A percentile compares a stretch with the other conserved stretches of the same genome.
Conservation (phyloP, 2,797 vertebrate species). For the Pipistrellus kuhlii region DNA sequence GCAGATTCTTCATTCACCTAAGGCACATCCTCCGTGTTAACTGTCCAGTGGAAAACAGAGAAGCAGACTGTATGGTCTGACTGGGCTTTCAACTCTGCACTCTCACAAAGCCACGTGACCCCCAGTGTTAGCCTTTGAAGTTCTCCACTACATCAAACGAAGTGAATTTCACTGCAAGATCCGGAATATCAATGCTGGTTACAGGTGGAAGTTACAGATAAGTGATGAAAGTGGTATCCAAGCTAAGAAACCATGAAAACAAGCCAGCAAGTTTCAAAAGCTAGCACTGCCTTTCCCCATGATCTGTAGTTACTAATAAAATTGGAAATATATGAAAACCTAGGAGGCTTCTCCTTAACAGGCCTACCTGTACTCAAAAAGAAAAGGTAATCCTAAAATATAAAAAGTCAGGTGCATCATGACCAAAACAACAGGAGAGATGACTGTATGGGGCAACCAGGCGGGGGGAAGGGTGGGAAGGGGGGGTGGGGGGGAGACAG, state of each 20-base stretch:
- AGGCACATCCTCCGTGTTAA: constrained; percentile 55
- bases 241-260: not conserved
- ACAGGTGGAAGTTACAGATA: constrained; percentile 36
- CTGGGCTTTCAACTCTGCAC: constrained; percentile 58
- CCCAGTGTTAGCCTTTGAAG: constrained; percentile 72
- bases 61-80: constrained; percentile 70
- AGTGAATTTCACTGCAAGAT: constrained; percentile 22
- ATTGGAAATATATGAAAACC: constrained; percentile 1
- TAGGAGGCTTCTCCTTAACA: constrained; percentile 48
- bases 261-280: not conserved
- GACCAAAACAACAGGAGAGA: no score
- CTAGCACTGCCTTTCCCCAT: not conserved
- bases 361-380: not conserved
- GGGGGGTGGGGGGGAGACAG: no score
- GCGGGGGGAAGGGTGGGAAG: no score
- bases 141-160: constrained; percentile 57
- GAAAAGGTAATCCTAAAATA: not conserved
- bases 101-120: constrained; percentile 64
- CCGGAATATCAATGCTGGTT: not conserved
- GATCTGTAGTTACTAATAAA: not conserved
- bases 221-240: not conserved
- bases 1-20: constrained; percentile 46
- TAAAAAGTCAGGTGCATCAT: no score
- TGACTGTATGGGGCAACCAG: no score
- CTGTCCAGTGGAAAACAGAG: constrained; percentile 61